Evolutionary conservation across 2,888 invertebrate species (phyloP).

Genomic region (Limnephilus lunatus): DNA sequence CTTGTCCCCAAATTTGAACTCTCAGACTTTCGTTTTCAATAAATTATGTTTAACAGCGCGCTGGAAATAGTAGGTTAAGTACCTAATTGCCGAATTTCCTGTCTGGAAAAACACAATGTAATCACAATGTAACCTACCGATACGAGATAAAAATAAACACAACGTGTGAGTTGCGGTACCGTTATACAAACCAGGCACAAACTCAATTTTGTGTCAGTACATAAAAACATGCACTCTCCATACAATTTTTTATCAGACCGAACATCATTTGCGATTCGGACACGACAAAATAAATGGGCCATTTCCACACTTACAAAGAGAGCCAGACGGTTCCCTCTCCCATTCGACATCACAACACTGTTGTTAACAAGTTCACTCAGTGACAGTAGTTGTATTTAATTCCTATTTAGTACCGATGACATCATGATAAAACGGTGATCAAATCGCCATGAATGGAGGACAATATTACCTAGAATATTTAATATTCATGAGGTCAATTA

Average conservation of each 20-base stretch:
- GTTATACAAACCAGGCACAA: background rate
- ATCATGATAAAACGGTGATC: background rate
- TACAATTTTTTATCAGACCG: background rate
- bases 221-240: background rate
- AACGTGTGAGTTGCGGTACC: background rate
- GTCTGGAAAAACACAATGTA: background rate
- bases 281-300: background rate
- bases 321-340: background rate
- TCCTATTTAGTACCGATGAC: conserved; percentile 22
- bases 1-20: background rate
- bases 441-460: background rate
- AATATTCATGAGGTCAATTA: background rate
- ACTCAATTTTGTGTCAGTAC: background rate
- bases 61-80: background rate
- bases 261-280: background rate
- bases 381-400: background rate
- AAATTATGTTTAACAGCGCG: background rate
- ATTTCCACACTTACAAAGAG: background rate
- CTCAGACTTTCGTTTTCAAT: conserved; percentile 6
- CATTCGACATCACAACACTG: background rate
- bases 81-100: conserved; percentile 22
- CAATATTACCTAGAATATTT: background rate
- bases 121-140: background rate
- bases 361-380: background rate
- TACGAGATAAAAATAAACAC: background rate